Conservation (phyloP, 2,888 invertebrate species). For the Drosophila cognata region DNA sequence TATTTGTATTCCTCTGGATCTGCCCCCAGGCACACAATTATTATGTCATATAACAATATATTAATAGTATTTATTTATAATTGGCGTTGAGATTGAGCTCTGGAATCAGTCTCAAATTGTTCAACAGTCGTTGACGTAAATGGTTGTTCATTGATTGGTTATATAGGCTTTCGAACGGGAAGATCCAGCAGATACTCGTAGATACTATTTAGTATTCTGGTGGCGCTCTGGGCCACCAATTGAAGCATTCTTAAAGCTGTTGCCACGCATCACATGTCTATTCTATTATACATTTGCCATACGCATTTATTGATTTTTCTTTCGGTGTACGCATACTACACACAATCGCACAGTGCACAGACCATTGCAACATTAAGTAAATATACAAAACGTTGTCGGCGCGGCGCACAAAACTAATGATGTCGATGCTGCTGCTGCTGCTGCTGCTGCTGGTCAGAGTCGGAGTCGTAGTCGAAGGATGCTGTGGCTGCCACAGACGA, state of each 20-base stretch:
- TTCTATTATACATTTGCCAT: not conserved
- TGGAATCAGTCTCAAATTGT: not conserved
- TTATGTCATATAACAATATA: not conserved
- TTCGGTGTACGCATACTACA: constrained; percentile 1
- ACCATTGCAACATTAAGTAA: constrained; percentile 80
- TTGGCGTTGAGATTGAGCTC: not conserved
- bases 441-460: constrained; percentile 38
- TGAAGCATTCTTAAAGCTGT: not conserved
- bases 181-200: not conserved
- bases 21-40: not conserved
- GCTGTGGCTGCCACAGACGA: constrained; percentile 49
- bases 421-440: constrained; percentile 71
- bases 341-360: constrained; percentile 36
- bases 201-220: not conserved
- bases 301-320: not conserved
- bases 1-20: not conserved
- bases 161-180: not conserved
- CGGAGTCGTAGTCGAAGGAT: constrained; percentile 26
- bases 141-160: not conserved
- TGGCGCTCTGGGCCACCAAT: not conserved
- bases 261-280: not conserved
- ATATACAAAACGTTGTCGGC: constrained; percentile 81
- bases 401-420: constrained; percentile 82
- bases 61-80: not conserved
- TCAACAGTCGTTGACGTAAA: not conserved